These are phyloP conservation scores for Yponomeuta plumbellus DNA, from an alignment of 2,888 invertebrate species.

Conservation along the genomic window DNA sequence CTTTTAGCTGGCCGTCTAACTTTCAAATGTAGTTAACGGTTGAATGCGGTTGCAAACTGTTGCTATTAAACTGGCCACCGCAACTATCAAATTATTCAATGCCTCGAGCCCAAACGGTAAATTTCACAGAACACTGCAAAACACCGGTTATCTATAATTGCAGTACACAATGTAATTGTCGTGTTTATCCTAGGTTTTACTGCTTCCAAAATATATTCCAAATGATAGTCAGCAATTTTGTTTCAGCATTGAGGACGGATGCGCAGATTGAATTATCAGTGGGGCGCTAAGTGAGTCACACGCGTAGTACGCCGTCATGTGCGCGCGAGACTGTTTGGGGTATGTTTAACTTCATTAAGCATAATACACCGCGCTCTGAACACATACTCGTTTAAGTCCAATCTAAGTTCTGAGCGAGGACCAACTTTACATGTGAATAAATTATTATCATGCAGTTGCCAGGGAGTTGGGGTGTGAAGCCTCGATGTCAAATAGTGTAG, in stretches of 20 bases:
- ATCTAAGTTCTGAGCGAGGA: slow-evolving; percentile 68
- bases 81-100: slow-evolving; percentile 45
- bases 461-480: slow-evolving; percentile 40
- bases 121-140: not conserved
- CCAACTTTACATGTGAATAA: slow-evolving; percentile 72
- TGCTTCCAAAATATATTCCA: no score
- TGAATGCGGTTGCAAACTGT: slow-evolving; percentile 52
- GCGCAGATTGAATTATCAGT: not conserved
- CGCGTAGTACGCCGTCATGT: not conserved
- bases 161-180: no score
- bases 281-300: not conserved
- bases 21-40: slow-evolving; percentile 58
- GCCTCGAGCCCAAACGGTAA: slow-evolving; percentile 1
- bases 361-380: slow-evolving; percentile 63
- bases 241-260: not conserved
- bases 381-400: slow-evolving; percentile 73
- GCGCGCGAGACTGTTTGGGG: slow-evolving; percentile 31
- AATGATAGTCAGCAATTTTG: not conserved
- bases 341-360: slow-evolving; percentile 65
- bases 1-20: slow-evolving; percentile 68
- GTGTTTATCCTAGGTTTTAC: no score
- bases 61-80: slow-evolving; percentile 50
- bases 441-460: slow-evolving; percentile 66
- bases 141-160: not conserved
- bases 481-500: slow-evolving; percentile 30